Base-by-base conservation (phyloP, 2,113 vertebrate species). In the Caranx ignobilis region DNA sequence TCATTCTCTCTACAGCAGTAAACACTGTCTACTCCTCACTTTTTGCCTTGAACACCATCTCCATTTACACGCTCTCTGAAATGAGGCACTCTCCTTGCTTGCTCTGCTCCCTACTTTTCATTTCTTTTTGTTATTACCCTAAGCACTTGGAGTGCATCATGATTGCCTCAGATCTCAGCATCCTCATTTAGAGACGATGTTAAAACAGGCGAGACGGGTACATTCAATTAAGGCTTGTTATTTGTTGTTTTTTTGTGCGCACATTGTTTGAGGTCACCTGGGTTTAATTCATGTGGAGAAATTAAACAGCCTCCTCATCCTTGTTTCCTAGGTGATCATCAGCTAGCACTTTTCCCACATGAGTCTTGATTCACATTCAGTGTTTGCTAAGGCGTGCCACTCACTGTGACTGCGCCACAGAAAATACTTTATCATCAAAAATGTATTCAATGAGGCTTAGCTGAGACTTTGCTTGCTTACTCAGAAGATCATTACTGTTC, bases 301-400 rank as follows among this genome's bases (percentile, higher is more conserved):
- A 86, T 79, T 74, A 74, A 77, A 80, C 76, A 82, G 71, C 82
- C 79, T 62, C 75, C 84, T 89, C 77, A n/a, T 89, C 70, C 71
- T 84, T 88, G 88, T 90, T 93, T 87, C 82, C 87, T 82, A 73
- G 90, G 90, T 89, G 86, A 92, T 92, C 55, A 43, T 84, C 88
- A 56, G 77, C 79, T 76, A 47, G 41, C 77, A 68, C 45, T 83
- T 83, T 87, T 71, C 72, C 77, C 75, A 48, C 66, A 74, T 50
- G 66, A 85, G 71, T 67, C 72, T 84, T 41, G 52, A 70, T 85
- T 85, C 69, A 79, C 65, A 71, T 55, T 77, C 62, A 85, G 65
- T 66, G 75, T 77, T 87, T 89, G 76, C 56, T 81, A 73, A 86
- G 76, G 57, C 16, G n/a, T 59, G 66, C 59, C 75, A 77, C 39